phyloP scores from a whole-genome alignment of 2,113 vertebrate species.

The Zosterops lateralis region DNA sequence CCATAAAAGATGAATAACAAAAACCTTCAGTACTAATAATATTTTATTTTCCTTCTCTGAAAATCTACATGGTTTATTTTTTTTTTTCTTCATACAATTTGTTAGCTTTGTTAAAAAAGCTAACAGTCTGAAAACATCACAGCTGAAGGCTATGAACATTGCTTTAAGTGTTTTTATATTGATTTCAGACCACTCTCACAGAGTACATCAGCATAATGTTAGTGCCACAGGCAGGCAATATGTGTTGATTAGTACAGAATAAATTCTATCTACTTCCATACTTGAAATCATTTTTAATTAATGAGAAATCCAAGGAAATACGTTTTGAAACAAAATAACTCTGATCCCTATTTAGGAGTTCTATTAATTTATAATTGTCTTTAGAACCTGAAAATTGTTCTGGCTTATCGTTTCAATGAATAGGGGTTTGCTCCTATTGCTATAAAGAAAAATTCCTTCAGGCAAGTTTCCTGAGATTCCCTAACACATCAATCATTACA shows the following conservation, averaged over 20 bases:
- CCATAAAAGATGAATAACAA: not conserved
- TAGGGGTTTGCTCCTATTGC: not conserved
- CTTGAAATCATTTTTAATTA: not conserved
- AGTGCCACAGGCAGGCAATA: not conserved
- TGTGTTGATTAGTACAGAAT: not conserved
- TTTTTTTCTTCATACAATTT: not conserved
- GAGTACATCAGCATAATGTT: not conserved
- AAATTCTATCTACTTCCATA: conserved; percentile 9
- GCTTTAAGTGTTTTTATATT: not conserved
- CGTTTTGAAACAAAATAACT: not conserved
- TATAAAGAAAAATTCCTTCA: not conserved
- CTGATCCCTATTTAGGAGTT: not conserved
- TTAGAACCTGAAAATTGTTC: not conserved
- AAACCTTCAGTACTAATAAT: not conserved
- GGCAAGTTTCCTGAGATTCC: not conserved
- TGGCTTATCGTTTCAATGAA: not conserved
- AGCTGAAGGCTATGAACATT: not conserved
- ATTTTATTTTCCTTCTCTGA: not conserved
- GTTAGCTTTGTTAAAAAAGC: not conserved
- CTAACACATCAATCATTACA: not conserved
- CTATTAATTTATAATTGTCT: not conserved
- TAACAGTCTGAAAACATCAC: not conserved
- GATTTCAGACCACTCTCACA: not conserved
- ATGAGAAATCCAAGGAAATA: not conserved
- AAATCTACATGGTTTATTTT: not conserved